Evolutionary conservation across 1,140 invertebrate genomes (phyloP), one percentile per base, ranked within the genome.

Genomic region (Phenacoccus solenopsis): DNA sequence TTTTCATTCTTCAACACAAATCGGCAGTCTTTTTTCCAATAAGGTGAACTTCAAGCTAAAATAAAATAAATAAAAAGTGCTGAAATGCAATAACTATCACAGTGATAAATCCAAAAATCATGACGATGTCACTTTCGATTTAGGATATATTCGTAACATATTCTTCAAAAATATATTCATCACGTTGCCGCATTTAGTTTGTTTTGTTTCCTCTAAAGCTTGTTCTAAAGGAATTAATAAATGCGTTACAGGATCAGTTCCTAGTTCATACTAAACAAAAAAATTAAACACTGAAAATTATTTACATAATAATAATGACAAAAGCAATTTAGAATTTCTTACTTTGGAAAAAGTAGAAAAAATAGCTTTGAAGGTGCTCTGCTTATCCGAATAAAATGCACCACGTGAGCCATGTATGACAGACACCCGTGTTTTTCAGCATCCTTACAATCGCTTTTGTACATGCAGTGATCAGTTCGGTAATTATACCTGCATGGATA

Each of bases 391-490:
- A 76, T 94, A 90, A 79, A 96, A 96, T 28, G 87, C 89, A 12
- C 87, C 85, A 69, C 94, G 81, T 73, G 90, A 94, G 2, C 93
- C 95, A 79, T 98, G 95, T n/a, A 97, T 75, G 1, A 96, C 84
- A 71, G 85, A 81, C 13, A 93, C 86, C 94, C 94, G n/a, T 85
- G 74, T 68, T 83, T 79, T 72, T 90, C 87, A 5, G 91, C 92
- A 70, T 83, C 81, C 56, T 83, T 82, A 76, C 94, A 97, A 3
- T 91, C 87, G 76, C 88, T 91, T 77, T 87, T 88, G 75, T 97
- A 97, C 89, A 94, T 94, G 77, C 94, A 97, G 78, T 97, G 94
- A 81, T 97, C 94, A 10, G 93, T 88, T 69, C 94, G 84, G 77
- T 92, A 97, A 79, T 97, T 98, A 79, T 90, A 94, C 68, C 90